phyloP scores from a whole-genome alignment of 2,797 vertebrate species.

The Menidia menidia region DNA sequence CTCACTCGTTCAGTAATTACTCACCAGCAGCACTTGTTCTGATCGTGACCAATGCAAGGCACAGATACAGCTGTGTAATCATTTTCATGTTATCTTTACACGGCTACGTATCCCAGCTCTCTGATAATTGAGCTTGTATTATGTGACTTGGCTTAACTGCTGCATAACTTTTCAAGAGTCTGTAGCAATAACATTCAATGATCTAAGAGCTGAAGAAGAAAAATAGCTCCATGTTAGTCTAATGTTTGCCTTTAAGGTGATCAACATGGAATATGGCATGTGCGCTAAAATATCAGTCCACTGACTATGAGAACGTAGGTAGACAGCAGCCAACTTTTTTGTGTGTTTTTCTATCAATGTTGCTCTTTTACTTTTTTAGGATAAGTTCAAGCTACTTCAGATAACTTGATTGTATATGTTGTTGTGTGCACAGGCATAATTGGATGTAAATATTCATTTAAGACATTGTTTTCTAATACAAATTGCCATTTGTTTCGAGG shows the following conservation, averaged over 20 bases:
- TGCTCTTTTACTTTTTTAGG: constrained; percentile 28
- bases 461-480: not conserved
- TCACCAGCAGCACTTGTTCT: constrained; percentile 47
- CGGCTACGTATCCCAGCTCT: constrained; percentile 29
- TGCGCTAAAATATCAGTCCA: constrained; percentile 40
- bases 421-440: constrained; percentile 10
- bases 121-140: constrained; percentile 53
- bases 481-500: not conserved
- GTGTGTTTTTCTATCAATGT: constrained; percentile 28
- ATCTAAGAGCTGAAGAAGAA: constrained; percentile 45
- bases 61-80: constrained; percentile 56
- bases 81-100: constrained; percentile 45
- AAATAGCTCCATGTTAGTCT: constrained; percentile 44
- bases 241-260: constrained; percentile 57
- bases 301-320: constrained; percentile 24
- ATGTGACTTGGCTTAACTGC: constrained; percentile 51
- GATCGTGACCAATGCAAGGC: constrained; percentile 57
- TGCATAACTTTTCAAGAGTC: constrained; percentile 56
- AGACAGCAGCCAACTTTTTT: constrained; percentile 38
- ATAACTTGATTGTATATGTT: constrained; percentile 38
- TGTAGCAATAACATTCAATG: constrained; percentile 40
- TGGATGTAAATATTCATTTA: not conserved
- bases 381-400: constrained; percentile 22
- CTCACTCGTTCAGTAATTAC: constrained; percentile 66
- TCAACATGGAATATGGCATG: constrained; percentile 35